Conservation (phyloP, 2,113 vertebrate genomes). For the Herpailurus yagouaroundi region DNA sequence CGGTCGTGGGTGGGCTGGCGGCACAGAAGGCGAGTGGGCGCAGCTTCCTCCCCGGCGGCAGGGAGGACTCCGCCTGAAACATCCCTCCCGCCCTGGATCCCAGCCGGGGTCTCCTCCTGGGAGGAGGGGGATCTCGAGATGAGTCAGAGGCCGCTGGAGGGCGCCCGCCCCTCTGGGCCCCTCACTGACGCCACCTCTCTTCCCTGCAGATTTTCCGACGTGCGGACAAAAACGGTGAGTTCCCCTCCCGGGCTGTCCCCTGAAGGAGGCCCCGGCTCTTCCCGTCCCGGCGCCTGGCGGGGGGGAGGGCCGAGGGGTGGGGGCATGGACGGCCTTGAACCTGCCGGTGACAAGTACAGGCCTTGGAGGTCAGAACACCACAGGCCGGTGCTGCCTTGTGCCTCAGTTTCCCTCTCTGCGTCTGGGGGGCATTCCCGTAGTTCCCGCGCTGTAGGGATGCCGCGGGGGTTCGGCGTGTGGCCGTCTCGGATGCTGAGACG, state of each 20-base stretch:
- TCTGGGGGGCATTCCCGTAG: rapidly evolving
- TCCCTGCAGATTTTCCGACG: conserved; percentile 88
- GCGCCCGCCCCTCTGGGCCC: background rate
- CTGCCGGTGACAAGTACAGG: background rate
- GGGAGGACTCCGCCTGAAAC: background rate
- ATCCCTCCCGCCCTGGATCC: background rate
- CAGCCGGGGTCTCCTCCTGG: background rate
- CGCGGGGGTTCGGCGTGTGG: rapidly evolving
- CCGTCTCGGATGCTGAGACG: background rate
- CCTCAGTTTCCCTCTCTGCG: background rate
- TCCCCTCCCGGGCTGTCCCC: background rate
- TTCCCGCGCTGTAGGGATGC: background rate
- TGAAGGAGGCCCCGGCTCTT: background rate
- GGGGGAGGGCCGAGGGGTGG: background rate
- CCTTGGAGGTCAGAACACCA: background rate
- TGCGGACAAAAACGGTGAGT: conserved; percentile 90
- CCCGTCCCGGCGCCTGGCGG: background rate
- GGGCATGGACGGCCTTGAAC: background rate
- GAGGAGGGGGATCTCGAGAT: background rate
- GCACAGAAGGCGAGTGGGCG: background rate
- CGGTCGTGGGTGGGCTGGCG: conserved; percentile 4
- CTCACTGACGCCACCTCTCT: conserved; percentile 34
- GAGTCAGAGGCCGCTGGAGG: background rate
- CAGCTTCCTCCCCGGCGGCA: background rate
- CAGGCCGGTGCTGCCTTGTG: background rate